Evolutionary conservation across 2,113 vertebrate genomes (phyloP).

Genomic region (Periophthalmodon schlosseri): DNA sequence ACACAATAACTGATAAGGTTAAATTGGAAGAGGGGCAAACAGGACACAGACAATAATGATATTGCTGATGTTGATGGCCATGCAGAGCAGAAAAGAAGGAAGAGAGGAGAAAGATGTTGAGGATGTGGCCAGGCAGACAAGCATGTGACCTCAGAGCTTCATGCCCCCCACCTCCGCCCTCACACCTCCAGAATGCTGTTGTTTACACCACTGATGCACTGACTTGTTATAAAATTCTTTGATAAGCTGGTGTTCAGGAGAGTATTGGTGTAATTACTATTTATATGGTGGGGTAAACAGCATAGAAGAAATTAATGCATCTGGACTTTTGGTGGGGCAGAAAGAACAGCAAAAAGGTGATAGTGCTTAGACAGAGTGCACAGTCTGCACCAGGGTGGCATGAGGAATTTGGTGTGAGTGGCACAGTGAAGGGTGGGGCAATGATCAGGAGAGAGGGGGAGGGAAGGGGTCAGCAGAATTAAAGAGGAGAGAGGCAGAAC

Average conservation of each 20-base stretch:
- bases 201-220: constrained; percentile 15
- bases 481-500: constrained; percentile 86
- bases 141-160: constrained; percentile 65
- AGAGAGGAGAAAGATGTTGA: constrained; percentile 41
- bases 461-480: constrained; percentile 67
- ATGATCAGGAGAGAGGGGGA: constrained; percentile 54
- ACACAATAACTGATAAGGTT: constrained; percentile 41
- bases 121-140: constrained; percentile 57
- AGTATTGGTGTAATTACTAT: neutral
- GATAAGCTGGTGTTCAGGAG: neutral
- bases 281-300: constrained; percentile 29
- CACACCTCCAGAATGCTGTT: constrained; percentile 64
- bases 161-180: constrained; percentile 57
- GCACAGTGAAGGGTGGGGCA: constrained; percentile 54
- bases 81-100: constrained; percentile 62
- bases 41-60: constrained; percentile 46
- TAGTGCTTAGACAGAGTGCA: constrained; percentile 32
- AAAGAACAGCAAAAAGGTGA: constrained; percentile 53
- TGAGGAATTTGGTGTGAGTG: constrained; percentile 50
- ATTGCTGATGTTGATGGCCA: constrained; percentile 58
- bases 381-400: constrained; percentile 48
- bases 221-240: neutral
- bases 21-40: constrained; percentile 48
- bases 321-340: constrained; percentile 50
- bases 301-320: constrained; percentile 60